phyloP scores from a whole-genome alignment of 2,888 invertebrate species.

The Pammene aurita region DNA sequence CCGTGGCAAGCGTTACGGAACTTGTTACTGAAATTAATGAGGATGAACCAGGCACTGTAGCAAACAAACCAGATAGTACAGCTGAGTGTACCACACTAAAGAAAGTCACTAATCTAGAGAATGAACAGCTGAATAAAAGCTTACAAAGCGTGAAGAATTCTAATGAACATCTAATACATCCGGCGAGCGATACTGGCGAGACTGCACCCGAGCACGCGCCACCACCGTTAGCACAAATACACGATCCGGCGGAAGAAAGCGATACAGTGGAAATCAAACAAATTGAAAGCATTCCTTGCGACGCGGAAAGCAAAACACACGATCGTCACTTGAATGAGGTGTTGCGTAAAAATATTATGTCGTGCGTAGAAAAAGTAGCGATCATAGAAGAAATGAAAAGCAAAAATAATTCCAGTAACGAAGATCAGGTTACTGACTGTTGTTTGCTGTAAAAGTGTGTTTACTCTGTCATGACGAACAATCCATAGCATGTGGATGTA shows the following conservation, averaged over 20 bases:
- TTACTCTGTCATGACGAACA: slow-evolving; percentile 57
- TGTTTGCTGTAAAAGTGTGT: slow-evolving; percentile 66
- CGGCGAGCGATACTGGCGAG: slow-evolving; percentile 45
- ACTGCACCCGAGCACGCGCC: slow-evolving; percentile 43
- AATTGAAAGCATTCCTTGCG: slow-evolving; percentile 52
- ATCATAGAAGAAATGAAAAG: slow-evolving; percentile 74
- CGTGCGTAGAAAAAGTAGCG: slow-evolving; percentile 76
- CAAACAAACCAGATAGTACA: slow-evolving; percentile 57
- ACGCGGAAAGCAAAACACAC: slow-evolving; percentile 55
- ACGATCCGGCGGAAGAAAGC: slow-evolving; percentile 37
- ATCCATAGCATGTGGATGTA: slow-evolving; percentile 62
- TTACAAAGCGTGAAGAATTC: slow-evolving; percentile 58
- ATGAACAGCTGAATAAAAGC: slow-evolving; percentile 75
- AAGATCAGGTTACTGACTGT: slow-evolving; percentile 72
- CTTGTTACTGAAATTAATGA: slow-evolving; percentile 46
- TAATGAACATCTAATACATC: slow-evolving; percentile 54
- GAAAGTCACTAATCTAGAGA: slow-evolving; percentile 76
- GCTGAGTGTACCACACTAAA: slow-evolving; percentile 61
- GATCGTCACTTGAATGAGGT: slow-evolving; percentile 68
- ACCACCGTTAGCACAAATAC: slow-evolving; percentile 42
- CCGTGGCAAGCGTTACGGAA: slow-evolving; percentile 46
- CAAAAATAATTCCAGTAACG: slow-evolving; percentile 59
- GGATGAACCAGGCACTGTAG: slow-evolving; percentile 56
- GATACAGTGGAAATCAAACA: slow-evolving; percentile 54
- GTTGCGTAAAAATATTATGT: slow-evolving; percentile 72